Conservation (phyloP, 2,113 vertebrate species). For the Caranx melampygus region DNA sequence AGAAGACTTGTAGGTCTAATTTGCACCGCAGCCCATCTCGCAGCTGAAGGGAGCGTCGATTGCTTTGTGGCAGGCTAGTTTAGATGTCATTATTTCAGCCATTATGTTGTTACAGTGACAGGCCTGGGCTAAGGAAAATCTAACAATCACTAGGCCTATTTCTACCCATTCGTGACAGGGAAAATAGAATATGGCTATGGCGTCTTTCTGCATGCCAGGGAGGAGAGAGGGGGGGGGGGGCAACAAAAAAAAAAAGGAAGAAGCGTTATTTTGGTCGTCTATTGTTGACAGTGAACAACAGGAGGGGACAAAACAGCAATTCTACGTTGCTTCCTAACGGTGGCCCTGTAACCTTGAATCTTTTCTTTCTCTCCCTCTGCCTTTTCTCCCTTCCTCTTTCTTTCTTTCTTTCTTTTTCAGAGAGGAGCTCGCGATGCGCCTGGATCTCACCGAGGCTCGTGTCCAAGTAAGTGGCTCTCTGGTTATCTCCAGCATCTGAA, state of each 20-base stretch:
- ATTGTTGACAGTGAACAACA: conserved; percentile 78
- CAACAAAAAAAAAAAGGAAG: conserved; percentile 39
- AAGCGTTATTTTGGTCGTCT: conserved; percentile 72
- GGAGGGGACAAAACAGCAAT: conserved; percentile 76
- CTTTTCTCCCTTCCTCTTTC: conserved; percentile 18
- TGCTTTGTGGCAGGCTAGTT: conserved; percentile 81
- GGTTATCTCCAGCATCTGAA: conserved; percentile 38
- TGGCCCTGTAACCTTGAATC: conserved; percentile 78
- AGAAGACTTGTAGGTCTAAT: conserved; percentile 73
- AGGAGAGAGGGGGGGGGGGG: conserved; percentile 7
- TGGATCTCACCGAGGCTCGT: conserved; percentile 97
- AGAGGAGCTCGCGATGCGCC: conserved; percentile 97
- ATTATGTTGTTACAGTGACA: conserved; percentile 85
- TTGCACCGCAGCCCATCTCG: conserved; percentile 63
- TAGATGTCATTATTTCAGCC: conserved; percentile 83
- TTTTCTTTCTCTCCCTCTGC: conserved; percentile 38
- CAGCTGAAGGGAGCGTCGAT: conserved; percentile 73
- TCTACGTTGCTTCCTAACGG: conserved; percentile 63
- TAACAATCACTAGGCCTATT: conserved; percentile 80
- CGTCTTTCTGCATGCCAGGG: conserved; percentile 64
- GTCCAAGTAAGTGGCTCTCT: conserved; percentile 92
- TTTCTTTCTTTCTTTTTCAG: conserved; percentile 77
- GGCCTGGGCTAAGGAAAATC: conserved; percentile 70
- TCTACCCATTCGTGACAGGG: conserved; percentile 74
- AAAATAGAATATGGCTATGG: conserved; percentile 80